Conservation (phyloP, 1,140 invertebrate genomes). For the Chionoecetes opilio region DNA sequence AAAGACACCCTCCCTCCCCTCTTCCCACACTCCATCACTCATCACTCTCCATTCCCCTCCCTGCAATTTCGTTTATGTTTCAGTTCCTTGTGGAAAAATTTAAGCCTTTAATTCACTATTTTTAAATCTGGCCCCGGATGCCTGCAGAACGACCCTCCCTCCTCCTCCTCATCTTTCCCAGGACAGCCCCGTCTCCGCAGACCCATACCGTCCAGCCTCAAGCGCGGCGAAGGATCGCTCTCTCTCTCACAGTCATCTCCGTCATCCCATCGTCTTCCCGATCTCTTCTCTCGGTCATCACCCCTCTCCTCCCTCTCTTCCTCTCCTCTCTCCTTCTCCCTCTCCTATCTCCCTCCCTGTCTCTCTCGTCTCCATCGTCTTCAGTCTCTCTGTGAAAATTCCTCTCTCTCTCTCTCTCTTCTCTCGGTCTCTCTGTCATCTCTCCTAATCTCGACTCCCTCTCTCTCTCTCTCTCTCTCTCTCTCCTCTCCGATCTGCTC, state of each 20-base stretch:
- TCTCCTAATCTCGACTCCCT: too few species aligned
- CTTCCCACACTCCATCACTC: background rate
- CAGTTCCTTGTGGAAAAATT: background rate
- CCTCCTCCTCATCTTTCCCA: background rate
- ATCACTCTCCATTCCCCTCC: background rate
- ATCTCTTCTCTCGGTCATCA: too few species aligned
- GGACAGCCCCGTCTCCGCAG: background rate
- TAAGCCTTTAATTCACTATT: constrained; percentile 20
- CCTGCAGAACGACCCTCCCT: background rate
- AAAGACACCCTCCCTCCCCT: background rate
- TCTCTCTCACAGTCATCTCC: background rate
- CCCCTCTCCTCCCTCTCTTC: too few species aligned
- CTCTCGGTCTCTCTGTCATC: too few species aligned
- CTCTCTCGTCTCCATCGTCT: too few species aligned
- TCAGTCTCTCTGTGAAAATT: too few species aligned
- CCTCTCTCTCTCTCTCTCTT: too few species aligned
- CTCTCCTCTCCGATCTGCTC: too few species aligned
- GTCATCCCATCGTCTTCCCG: too few species aligned
- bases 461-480: too few species aligned
- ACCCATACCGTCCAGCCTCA: background rate
- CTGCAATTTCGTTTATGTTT: constrained; percentile 9
- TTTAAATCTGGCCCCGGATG: background rate
- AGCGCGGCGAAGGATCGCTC: background rate
- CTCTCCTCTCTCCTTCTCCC: background rate
- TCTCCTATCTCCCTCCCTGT: background rate